Base-by-base conservation (phyloP, 2,888 invertebrate genomes). In the Ptychoptera albimana region DNA sequence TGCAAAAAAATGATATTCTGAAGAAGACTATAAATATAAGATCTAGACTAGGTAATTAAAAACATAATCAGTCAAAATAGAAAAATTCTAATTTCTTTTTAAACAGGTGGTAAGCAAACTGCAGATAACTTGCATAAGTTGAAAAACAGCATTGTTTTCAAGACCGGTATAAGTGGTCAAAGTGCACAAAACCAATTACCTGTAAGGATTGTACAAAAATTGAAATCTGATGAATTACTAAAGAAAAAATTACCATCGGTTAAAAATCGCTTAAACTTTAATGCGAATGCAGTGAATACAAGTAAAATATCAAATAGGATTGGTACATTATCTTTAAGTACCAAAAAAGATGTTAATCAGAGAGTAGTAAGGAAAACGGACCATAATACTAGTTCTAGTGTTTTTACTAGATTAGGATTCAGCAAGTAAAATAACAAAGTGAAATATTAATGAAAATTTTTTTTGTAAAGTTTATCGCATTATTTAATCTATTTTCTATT, bases 191-290 rank as follows among this genome's bases (percentile, higher is more conserved):
- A 57, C 51, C 47, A 50, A 0, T 57, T 56, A 43, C 57, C 60
- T 0, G 51, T 55, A 1, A 58, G 55, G 15, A 15, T 36, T 5
- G 38, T 39, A 1, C 52, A 58, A 40, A 58, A 61, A 16, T 55
- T 65, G 57, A 61, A 60, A 44, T 63, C 63, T 8, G 64, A 64
- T 50, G 63, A 61, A 42, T 10, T 64, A 4, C 39, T 60, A 5
- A n/a, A 15, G 5, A 46, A 53, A 30, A 54, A 54, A 0, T 53
- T 56, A 36, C 48, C 58, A 31, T 55, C 64, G 1, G 58, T 65
- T 8, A 60, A 61, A 42, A 61, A 54, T 43, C 57, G 65, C 35
- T 48, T 64, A 39, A 60, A 45, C 30, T 15, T 46, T 23, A 44
- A 47, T 12, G 36, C 36, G 9, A 32, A 11, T 7, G 6, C 32